Percentiles rank a stretch among this genome's conserved stretches.
These are phyloP conservation scores for Tillus elongatus DNA, from an alignment of 2,888 invertebrate genomes.

Conservation along the genomic window DNA sequence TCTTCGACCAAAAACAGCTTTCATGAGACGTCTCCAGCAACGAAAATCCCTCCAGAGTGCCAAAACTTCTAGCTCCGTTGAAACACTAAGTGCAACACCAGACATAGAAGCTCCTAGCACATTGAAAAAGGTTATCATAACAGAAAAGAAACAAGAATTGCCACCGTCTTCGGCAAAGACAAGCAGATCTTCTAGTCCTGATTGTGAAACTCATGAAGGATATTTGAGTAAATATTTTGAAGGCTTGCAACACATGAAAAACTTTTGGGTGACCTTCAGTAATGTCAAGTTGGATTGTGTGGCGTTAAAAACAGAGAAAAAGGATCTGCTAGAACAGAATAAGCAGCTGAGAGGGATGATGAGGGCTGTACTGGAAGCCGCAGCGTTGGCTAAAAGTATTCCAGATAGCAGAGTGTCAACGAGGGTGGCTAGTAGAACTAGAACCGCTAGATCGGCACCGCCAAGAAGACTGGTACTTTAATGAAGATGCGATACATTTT, in stretches of 20 bases:
- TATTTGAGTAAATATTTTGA: constrained; percentile 24
- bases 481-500: too few species aligned
- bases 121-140: neutral
- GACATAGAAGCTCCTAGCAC: neutral
- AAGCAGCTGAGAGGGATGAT: constrained; percentile 37
- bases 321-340: constrained; percentile 42
- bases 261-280: constrained; percentile 48
- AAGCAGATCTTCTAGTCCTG: too few species aligned
- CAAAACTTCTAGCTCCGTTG: too few species aligned
- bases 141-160: too few species aligned
- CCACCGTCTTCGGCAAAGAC: too few species aligned
- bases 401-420: constrained; percentile 25
- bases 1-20: too few species aligned
- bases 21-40: too few species aligned
- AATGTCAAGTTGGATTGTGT: constrained; percentile 38
- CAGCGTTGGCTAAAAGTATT: constrained; percentile 25
- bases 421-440: constrained; percentile 12
- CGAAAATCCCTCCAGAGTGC: too few species aligned
- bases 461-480: too few species aligned
- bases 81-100: too few species aligned
- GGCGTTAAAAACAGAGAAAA: constrained; percentile 42
- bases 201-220: too few species aligned
- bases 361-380: constrained; percentile 36
- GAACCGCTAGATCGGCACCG: constrained; percentile 14
- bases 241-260: constrained; percentile 37